Evolutionary conservation across 2,888 invertebrate species (phyloP), one percentile per base, ranked within the genome.

Genomic region (Macaria liturata): DNA sequence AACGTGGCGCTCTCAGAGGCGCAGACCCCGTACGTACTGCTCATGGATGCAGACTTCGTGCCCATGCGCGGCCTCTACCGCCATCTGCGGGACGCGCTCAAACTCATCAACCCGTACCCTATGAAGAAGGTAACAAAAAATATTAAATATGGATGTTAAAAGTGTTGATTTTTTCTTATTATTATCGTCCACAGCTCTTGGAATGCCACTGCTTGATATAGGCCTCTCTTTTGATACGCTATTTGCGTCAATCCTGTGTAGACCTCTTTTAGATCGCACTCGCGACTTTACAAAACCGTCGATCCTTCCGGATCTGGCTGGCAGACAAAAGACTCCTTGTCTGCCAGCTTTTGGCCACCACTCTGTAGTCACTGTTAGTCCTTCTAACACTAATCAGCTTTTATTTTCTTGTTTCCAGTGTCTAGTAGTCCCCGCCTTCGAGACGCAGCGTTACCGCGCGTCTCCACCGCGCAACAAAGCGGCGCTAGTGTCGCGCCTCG

Each of bases 31-130:
- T 97, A 95, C 81, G 95, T 97, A 67, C 97, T 98, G 81, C 93
- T 98, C 34, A 94, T 96, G 67, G 98, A 98, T 83, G 96, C 97
- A 6, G 98, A 98, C 86, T 98, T 98, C 80, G 93, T 98, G 47
- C 97, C 98, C 94, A 97, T 97, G 95, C 92, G 93, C 73, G 95
- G 95, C 0, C 88, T 98, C 34, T 97, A 97, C 83, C 92, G 94
- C 43, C 95, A 94, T 73, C 85, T 98, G 52, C 93, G 95, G 67
- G 93, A 91, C 55, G 93, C 94, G 9, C 93, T 94, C 20, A 91
- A 93, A 51, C 88, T 93, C 1, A 89, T 94, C 67, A 94, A 94
- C 64, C 92, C 95, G 42, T 93, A 93, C 57, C 90, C 93, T n/a
- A 92, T 92, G 65, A 94, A 93, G 67, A 93, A 93, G 90, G 94